Conservation (phyloP, 2,888 invertebrate species). For the Nymphalis urticae region DNA sequence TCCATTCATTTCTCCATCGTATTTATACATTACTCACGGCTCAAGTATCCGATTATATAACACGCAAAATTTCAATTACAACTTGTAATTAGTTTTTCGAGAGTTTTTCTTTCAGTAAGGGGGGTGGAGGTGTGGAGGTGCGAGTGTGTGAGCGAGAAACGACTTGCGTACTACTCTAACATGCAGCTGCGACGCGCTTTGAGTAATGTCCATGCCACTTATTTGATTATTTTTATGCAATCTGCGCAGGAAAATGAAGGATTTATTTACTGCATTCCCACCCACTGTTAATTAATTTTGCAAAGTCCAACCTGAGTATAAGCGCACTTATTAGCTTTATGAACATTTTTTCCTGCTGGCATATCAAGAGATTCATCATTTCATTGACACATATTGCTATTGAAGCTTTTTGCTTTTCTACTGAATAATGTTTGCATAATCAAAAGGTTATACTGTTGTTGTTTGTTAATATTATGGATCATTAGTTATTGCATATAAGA, state of each 20-base stretch:
- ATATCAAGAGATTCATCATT: not conserved
- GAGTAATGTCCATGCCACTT: slow-evolving; percentile 78
- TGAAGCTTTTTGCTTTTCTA: too few species aligned
- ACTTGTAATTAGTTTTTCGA: slow-evolving; percentile 83
- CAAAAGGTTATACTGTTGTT: too few species aligned
- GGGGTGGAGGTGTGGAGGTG: slow-evolving; percentile 62
- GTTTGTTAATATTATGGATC: too few species aligned
- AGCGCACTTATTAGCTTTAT: slow-evolving; percentile 39
- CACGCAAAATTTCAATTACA: slow-evolving; percentile 84
- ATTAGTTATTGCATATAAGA: too few species aligned
- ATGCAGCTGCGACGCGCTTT: slow-evolving; percentile 64
- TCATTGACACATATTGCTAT: not conserved
- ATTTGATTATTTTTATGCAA: slow-evolving; percentile 81
- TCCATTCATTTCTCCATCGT: slow-evolving; percentile 77
- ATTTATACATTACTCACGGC: slow-evolving; percentile 82
- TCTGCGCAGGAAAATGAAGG: slow-evolving; percentile 75
- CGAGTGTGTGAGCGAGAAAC: slow-evolving; percentile 55
- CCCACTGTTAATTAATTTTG: slow-evolving; percentile 74
- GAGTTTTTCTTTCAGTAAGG: slow-evolving; percentile 82
- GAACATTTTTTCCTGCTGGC: slow-evolving; percentile 33
- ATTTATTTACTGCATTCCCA: slow-evolving; percentile 69
- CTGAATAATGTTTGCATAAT: too few species aligned
- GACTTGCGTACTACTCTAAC: slow-evolving; percentile 49
- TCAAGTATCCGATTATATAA: slow-evolving; percentile 83
- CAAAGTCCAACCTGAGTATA: slow-evolving; percentile 41